Evolutionary conservation across 2,113 vertebrate genomes (phyloP).

Genomic region (Aptenodytes patagonicus): DNA sequence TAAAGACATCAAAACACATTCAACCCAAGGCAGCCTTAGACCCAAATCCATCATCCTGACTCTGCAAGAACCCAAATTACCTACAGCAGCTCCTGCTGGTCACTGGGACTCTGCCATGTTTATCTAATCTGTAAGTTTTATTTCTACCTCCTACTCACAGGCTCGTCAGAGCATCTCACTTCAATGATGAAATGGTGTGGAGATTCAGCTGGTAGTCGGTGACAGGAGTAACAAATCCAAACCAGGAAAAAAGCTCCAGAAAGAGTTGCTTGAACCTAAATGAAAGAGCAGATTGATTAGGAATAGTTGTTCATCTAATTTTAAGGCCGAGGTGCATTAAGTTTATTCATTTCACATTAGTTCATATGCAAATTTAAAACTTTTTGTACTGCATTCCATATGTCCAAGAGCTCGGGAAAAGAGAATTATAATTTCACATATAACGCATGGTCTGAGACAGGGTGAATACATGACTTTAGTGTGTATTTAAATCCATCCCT

Average conservation of each 20-base stretch:
- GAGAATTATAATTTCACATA: neutral
- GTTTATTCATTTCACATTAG: neutral
- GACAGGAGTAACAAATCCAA: neutral
- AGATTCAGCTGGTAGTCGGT: neutral
- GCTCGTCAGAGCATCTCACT: rapidly evolving
- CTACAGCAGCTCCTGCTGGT: neutral
- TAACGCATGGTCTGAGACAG: neutral
- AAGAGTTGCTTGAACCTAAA: neutral
- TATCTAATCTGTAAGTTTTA: neutral
- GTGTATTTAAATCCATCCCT: neutral
- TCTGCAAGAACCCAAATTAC: neutral
- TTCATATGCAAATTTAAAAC: neutral
- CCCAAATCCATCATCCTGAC: neutral
- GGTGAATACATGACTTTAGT: neutral
- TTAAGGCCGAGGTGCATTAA: neutral
- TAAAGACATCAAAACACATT: neutral
- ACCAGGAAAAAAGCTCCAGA: neutral
- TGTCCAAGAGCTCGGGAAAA: neutral
- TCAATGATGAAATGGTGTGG: neutral
- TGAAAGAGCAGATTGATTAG: neutral
- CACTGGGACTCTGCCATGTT: rapidly evolving
- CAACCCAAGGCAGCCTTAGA: neutral
- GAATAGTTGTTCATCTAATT: neutral
- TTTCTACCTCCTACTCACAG: neutral
- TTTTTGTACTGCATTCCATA: neutral